Conservation (phyloP, 2,888 invertebrate species). For the Clepsis dumicolana region DNA sequence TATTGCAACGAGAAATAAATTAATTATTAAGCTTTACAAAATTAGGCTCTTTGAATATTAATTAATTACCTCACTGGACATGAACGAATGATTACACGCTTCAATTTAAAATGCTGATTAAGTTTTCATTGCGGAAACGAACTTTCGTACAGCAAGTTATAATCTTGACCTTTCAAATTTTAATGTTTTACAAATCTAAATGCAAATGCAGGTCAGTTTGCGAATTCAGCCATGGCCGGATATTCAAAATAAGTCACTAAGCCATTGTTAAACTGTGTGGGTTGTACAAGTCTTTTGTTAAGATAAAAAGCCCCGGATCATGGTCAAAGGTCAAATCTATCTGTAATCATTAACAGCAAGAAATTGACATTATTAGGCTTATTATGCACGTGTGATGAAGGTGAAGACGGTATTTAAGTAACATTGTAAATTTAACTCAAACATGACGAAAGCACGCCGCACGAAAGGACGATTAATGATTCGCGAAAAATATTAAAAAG, state of each 20-base stretch:
- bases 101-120: constrained; percentile 19
- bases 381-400: constrained; percentile 36
- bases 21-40: constrained; percentile 30
- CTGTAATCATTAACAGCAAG: constrained; percentile 65
- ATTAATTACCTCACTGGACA: constrained; percentile 26
- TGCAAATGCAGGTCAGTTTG: not conserved
- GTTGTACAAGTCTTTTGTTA: not conserved
- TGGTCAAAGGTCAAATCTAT: constrained; percentile 73
- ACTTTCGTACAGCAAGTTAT: constrained; percentile 5
- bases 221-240: constrained; percentile 64
- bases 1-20: constrained; percentile 30
- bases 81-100: constrained; percentile 19
- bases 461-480: constrained; percentile 29
- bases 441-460: constrained; percentile 12
- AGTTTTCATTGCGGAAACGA: constrained; percentile 22
- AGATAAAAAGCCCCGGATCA: constrained; percentile 35
- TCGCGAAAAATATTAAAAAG: constrained; percentile 1
- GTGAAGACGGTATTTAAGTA: constrained; percentile 22
- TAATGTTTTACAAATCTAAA: constrained; percentile 5
- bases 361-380: constrained; percentile 54
- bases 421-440: constrained; percentile 29
- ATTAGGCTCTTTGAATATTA: constrained; percentile 30
- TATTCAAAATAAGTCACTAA: constrained; percentile 49
- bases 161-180: constrained; percentile 29
- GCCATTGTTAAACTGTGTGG: constrained; percentile 30